phyloP scores from a whole-genome alignment of 2,797 vertebrate species.

The Gymnopithys bicolor region DNA sequence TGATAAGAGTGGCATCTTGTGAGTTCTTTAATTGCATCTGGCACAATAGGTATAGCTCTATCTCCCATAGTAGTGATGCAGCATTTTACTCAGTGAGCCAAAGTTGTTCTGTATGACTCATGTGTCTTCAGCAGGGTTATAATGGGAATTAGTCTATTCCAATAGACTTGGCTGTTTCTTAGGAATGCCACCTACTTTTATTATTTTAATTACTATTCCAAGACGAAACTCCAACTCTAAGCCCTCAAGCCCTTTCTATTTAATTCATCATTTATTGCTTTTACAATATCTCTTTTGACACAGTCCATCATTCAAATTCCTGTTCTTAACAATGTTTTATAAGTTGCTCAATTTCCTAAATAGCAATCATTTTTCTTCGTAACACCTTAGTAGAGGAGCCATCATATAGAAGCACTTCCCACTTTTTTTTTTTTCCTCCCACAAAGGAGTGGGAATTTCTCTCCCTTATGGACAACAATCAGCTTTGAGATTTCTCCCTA shows the following conservation, averaged over 20 bases:
- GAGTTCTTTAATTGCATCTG: slow-evolving; percentile 22
- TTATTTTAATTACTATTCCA: slow-evolving; percentile 30
- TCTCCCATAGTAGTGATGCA: slow-evolving; percentile 6
- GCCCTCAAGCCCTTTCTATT: slow-evolving; percentile 28
- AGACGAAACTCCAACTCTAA: not conserved
- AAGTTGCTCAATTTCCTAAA: not conserved
- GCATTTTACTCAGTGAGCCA: slow-evolving; percentile 15
- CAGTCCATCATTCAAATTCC: not conserved
- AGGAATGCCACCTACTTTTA: slow-evolving; percentile 18
- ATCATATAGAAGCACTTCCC: not conserved
- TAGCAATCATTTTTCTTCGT: not conserved
- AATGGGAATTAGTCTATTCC: slow-evolving; percentile 13
- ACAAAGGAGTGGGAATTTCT: not conserved
- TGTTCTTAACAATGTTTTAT: not conserved
- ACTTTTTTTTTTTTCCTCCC: not conserved
- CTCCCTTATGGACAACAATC: not conserved
- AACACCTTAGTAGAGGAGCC: not conserved
- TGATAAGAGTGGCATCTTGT: not conserved
- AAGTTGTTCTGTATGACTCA: slow-evolving; percentile 34
- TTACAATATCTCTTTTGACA: not conserved
- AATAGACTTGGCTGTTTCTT: slow-evolving; percentile 11
- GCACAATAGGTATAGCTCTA: not conserved
- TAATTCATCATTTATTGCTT: slow-evolving; percentile 16
- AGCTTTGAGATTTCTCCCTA: not conserved
- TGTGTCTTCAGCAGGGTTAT: slow-evolving; percentile 6